Percentiles rank a stretch among this genome's conserved stretches.
Conservation (phyloP, 2,797 vertebrate species). For the Tangara arthus region DNA sequence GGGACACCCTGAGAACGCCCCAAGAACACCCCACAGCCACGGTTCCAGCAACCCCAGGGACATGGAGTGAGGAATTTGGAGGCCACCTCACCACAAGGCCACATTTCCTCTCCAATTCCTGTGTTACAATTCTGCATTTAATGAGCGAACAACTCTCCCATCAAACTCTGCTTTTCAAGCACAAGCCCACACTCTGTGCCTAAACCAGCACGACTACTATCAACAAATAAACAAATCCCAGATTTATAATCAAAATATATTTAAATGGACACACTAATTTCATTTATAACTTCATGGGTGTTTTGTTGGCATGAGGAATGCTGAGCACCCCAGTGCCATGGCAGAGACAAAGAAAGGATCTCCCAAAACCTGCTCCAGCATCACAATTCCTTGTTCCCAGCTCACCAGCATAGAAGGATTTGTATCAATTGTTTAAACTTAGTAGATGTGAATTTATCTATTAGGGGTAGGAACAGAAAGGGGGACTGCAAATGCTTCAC, state of each 20-base stretch:
- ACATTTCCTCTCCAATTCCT: background rate
- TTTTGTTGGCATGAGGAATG: background rate
- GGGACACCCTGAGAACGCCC: background rate
- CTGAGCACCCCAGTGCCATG: background rate
- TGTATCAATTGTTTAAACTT: background rate
- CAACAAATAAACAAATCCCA: background rate
- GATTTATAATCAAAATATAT: background rate
- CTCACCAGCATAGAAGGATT: background rate
- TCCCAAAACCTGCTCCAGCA: background rate
- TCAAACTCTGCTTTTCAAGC: background rate
- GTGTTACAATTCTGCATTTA: background rate
- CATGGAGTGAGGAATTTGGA: rapidly evolving
- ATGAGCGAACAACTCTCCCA: background rate
- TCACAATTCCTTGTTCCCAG: background rate
- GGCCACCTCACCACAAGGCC: background rate
- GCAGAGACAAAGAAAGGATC: background rate
- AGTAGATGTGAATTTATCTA: background rate
- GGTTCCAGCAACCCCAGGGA: rapidly evolving
- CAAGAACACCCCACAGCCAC: rapidly evolving
- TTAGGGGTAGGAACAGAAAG: background rate
- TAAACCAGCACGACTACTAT: background rate
- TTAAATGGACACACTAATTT: background rate
- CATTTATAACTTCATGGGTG: background rate
- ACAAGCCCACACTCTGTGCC: background rate
- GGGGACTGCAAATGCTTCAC: background rate